Evolutionary conservation across 1,140 invertebrate species (phyloP).

Genomic region (Drosophila melanica): DNA sequence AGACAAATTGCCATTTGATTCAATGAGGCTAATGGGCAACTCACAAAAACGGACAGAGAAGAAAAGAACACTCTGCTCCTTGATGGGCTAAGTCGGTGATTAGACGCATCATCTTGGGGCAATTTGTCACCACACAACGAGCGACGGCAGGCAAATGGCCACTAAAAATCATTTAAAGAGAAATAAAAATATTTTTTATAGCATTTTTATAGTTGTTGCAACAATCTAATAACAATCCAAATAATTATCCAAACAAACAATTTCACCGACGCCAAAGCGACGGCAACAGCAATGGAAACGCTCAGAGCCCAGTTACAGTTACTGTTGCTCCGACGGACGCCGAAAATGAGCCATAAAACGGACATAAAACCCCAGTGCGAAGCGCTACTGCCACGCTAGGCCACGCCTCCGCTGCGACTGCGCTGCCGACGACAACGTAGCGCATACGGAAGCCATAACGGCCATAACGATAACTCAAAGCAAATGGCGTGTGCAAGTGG

Average conservation of each 20-base stretch:
- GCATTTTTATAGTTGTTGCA: conserved; percentile 83
- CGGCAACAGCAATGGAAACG: conserved; percentile 58
- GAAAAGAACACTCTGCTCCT: conserved; percentile 27
- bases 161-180: conserved; percentile 82
- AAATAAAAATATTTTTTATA: conserved; percentile 83
- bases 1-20: conserved; percentile 54
- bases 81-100: conserved; percentile 59
- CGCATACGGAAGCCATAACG: conserved; percentile 83
- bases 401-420: conserved; percentile 59
- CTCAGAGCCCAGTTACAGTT: conserved; percentile 45
- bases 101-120: conserved; percentile 71
- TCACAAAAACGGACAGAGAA: conserved; percentile 28
- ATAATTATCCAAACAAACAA: conserved; percentile 83
- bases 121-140: conserved; percentile 77
- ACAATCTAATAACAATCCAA: conserved; percentile 84
- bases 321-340: conserved; percentile 58
- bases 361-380: conserved; percentile 76
- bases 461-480: conserved; percentile 82
- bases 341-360: conserved; percentile 81
- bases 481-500: conserved; percentile 53
- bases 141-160: conserved; percentile 55
- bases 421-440: conserved; percentile 38
- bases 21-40: conserved; percentile 35
- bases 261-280: conserved; percentile 72
- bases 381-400: conserved; percentile 70